Percentiles rank a stretch among this genome's conserved stretches.
These are phyloP conservation scores for Otolemur crassicaudatus DNA, from an alignment of 2,797 vertebrate genomes.

Conservation along the genomic window DNA sequence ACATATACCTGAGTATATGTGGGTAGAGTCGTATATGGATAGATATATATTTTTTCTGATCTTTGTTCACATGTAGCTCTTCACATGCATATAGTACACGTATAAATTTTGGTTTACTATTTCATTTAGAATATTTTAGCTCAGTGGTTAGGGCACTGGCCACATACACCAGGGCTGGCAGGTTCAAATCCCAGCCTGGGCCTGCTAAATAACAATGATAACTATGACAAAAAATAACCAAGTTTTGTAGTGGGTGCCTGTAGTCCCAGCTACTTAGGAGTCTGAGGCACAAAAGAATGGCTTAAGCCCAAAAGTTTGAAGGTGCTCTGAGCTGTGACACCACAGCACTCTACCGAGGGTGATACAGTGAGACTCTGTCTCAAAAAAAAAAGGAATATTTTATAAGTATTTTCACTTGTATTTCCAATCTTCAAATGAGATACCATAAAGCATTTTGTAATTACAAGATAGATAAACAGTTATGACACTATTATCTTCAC, in stretches of 20 bases:
- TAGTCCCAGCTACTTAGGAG: too few species aligned
- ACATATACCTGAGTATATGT: background rate
- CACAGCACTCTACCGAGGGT: too few species aligned
- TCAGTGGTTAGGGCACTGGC: too few species aligned
- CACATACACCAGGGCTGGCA: too few species aligned
- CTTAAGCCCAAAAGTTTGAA: too few species aligned
- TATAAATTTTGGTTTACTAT: background rate
- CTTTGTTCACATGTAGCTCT: background rate
- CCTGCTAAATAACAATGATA: too few species aligned
- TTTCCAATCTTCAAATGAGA: background rate
- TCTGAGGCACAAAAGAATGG: too few species aligned
- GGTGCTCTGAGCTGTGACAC: too few species aligned
- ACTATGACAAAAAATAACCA: too few species aligned
- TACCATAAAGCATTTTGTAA: background rate
- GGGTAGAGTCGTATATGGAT: background rate
- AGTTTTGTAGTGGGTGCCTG: too few species aligned
- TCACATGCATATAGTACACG: background rate
- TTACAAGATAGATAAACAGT: background rate
- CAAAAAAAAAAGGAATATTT: background rate
- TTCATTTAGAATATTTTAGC: constrained; percentile 1
- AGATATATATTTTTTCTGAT: background rate
- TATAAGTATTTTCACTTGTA: background rate
- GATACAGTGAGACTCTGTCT: too few species aligned
- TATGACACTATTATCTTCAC: background rate
- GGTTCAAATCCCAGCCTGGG: too few species aligned